Conservation (phyloP, 1,140 invertebrate species). For the Cydia fagiglandana region DNA sequence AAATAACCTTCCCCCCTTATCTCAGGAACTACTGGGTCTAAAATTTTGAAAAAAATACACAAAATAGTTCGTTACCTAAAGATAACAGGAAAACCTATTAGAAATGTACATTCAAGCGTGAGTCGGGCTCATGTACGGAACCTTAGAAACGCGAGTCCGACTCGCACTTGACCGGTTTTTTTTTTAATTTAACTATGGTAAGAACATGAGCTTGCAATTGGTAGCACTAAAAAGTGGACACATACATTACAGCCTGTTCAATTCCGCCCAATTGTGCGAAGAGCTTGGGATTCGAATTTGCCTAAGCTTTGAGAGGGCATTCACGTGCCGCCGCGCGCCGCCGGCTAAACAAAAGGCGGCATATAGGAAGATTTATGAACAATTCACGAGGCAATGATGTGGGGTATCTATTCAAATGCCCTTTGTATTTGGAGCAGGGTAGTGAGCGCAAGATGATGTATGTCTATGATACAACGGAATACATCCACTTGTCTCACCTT, state of each 20-base stretch:
- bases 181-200: too few species aligned
- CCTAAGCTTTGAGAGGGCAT: slow-evolving; percentile 57
- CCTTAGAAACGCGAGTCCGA: too few species aligned
- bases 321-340: slow-evolving; percentile 46
- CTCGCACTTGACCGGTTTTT: too few species aligned
- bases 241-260: slow-evolving; percentile 33
- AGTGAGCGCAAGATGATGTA: slow-evolving; percentile 50
- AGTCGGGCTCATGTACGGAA: too few species aligned
- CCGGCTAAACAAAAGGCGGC: slow-evolving; percentile 64
- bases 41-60: too few species aligned
- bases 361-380: slow-evolving; percentile 67
- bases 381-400: slow-evolving; percentile 69
- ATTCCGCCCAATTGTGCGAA: slow-evolving; percentile 44
- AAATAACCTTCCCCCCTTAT: too few species aligned
- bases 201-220: neutral
- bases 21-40: too few species aligned
- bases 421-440: slow-evolving; percentile 49
- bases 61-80: too few species aligned
- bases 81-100: too few species aligned
- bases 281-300: slow-evolving; percentile 50
- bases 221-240: slow-evolving; percentile 11
- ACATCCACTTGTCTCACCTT: slow-evolving; percentile 43
- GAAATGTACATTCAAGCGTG: too few species aligned
- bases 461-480: slow-evolving; percentile 44
- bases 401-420: slow-evolving; percentile 64